phyloP scores from a whole-genome alignment of 2,113 vertebrate species.

The Indicator maculatus region DNA sequence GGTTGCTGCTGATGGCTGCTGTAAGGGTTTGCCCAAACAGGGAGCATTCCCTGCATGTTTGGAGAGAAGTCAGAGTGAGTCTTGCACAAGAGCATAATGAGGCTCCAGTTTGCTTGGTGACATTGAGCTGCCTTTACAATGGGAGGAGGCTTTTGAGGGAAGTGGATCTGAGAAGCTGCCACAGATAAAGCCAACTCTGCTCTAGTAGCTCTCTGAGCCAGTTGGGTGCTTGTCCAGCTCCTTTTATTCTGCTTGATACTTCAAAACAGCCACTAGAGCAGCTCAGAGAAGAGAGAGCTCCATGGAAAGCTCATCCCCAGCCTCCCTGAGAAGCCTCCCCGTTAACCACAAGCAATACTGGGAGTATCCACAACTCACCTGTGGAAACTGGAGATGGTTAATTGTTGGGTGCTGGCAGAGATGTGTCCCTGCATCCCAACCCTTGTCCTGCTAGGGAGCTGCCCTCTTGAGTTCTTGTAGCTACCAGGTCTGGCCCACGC shows the following conservation, averaged over 20 bases:
- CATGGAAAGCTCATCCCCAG: background rate
- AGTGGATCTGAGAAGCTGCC: background rate
- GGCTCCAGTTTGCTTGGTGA: background rate
- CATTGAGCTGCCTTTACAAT: background rate
- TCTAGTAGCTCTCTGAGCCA: background rate
- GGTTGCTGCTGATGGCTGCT: background rate
- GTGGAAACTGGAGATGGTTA: background rate
- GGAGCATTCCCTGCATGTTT: rapidly evolving
- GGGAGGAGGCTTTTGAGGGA: background rate
- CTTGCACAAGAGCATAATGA: background rate
- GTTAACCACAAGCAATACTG: background rate
- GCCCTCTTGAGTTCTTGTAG: background rate
- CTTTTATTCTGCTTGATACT: background rate
- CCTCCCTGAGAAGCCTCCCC: background rate
- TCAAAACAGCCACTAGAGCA: background rate
- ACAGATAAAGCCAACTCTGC: background rate
- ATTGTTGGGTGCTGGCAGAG: background rate
- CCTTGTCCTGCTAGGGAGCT: background rate
- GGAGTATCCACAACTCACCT: rapidly evolving
- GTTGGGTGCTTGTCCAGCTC: background rate
- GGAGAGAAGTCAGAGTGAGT: background rate
- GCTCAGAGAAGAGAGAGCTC: background rate
- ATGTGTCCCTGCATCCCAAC: background rate
- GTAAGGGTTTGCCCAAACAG: background rate
- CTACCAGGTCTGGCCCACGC: background rate